Percentiles rank a stretch among this genome's conserved stretches.
Evolutionary conservation across 2,888 invertebrate genomes (phyloP).

Genomic region (Lacanobia wlatinum): DNA sequence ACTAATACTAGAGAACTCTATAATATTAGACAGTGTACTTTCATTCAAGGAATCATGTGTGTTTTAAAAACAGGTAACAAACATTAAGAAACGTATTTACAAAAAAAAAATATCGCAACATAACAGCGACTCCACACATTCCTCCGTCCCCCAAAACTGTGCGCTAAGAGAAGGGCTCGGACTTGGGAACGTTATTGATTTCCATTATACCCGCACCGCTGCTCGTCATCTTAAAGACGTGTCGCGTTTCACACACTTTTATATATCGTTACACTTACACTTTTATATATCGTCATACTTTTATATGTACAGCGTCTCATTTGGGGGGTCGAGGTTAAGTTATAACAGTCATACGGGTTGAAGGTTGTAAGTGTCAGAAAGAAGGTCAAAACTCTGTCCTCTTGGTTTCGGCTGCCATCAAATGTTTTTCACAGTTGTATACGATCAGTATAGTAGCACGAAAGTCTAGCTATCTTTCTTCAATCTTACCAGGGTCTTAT

Average conservation of each 20-base stretch:
- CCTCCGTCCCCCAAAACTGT: constrained; percentile 75
- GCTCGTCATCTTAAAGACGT: constrained; percentile 71
- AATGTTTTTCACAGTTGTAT: no score
- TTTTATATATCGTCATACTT: not conserved
- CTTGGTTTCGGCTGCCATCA: no score
- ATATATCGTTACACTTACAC: constrained; percentile 10
- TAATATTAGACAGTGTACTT: no score
- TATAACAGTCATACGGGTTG: not conserved
- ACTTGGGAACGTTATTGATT: constrained; percentile 84
- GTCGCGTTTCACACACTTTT: constrained; percentile 66
- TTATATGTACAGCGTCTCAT: not conserved
- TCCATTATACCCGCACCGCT: constrained; percentile 78
- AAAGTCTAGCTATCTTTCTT: no score
- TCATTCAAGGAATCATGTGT: no score
- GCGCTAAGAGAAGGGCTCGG: constrained; percentile 79
- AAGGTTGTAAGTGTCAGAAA: not conserved
- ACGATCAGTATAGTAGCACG: no score
- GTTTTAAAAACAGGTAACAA: no score
- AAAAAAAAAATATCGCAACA: not conserved
- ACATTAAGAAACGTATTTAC: no score
- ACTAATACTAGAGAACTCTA: no score
- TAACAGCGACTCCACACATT: constrained; percentile 62
- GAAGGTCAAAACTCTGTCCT: no score
- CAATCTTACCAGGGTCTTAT: no score
- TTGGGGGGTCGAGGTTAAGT: not conserved